Conservation (phyloP, 1,140 invertebrate genomes). For the Penaeus chinensis region DNA sequence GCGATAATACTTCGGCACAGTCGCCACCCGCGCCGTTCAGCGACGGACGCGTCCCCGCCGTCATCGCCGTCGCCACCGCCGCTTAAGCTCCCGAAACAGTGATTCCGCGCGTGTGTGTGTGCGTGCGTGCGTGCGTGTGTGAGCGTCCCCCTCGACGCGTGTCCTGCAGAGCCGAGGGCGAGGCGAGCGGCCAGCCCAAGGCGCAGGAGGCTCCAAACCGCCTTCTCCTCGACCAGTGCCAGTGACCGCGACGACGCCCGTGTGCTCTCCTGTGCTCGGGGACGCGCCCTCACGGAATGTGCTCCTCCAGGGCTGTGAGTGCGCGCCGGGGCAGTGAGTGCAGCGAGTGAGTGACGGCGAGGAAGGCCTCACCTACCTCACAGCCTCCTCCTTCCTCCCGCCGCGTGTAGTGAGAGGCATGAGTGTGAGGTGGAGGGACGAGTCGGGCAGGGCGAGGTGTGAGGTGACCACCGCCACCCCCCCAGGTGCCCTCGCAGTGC, state of each 20-base stretch:
- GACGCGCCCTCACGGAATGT: not conserved
- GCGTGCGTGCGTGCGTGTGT: conserved; percentile 55
- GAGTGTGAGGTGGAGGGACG: conserved; percentile 16
- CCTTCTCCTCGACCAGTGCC: too few species aligned
- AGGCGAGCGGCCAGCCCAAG: too few species aligned
- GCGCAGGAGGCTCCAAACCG: too few species aligned
- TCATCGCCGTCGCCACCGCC: conserved; percentile 66
- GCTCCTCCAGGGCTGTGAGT: too few species aligned
- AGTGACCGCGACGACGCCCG: not conserved
- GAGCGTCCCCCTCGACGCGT: too few species aligned
- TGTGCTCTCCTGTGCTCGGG: not conserved
- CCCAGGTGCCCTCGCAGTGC: not conserved
- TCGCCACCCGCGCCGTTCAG: conserved; percentile 61
- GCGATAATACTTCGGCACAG: conserved; percentile 52
- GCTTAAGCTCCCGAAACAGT: conserved; percentile 64
- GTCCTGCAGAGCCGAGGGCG: too few species aligned
- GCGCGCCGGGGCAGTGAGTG: too few species aligned
- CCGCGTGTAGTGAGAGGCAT: conserved; percentile 10
- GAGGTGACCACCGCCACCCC: conserved; percentile 7
- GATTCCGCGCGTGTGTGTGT: conserved; percentile 65
- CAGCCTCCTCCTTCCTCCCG: too few species aligned
- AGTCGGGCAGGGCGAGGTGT: conserved; percentile 20
- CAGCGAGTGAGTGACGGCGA: too few species aligned
- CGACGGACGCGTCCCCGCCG: conserved; percentile 68
- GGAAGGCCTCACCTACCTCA: too few species aligned